These are phyloP conservation scores for Tenthredo distinguenda DNA, from an alignment of 2,888 invertebrate genomes.

Conservation along the genomic window DNA sequence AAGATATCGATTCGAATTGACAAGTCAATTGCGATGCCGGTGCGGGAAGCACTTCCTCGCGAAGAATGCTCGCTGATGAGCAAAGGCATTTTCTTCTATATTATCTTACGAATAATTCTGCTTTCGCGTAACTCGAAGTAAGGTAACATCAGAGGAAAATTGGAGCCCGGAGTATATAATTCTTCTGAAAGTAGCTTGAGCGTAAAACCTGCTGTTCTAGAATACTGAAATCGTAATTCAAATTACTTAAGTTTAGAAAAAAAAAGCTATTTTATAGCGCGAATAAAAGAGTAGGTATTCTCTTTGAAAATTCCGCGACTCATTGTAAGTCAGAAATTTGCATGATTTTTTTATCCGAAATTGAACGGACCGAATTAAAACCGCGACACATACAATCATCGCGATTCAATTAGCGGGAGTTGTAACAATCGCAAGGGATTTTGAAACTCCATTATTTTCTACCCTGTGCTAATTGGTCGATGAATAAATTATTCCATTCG, in stretches of 20 bases:
- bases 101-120: background rate
- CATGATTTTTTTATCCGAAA: background rate
- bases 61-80: background rate
- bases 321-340: background rate
- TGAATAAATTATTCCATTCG: slow-evolving; percentile 5
- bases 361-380: background rate
- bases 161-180: background rate
- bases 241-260: background rate
- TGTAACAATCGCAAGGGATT: background rate
- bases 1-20: slow-evolving; percentile 11
- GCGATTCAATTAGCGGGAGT: background rate
- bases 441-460: background rate
- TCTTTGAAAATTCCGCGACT: background rate
- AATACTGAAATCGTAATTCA: background rate
- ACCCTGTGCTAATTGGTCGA: slow-evolving; percentile 2
- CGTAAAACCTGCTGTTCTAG: background rate
- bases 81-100: background rate
- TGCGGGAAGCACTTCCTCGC: background rate
- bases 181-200: background rate
- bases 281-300: background rate
- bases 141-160: no score
- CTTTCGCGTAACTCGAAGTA: background rate
- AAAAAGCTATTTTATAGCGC: background rate
- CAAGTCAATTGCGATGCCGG: background rate
- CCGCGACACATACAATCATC: background rate